Conservation (phyloP, 35 echinoderm and acorn worm species). For the Anneissia japonica region DNA sequence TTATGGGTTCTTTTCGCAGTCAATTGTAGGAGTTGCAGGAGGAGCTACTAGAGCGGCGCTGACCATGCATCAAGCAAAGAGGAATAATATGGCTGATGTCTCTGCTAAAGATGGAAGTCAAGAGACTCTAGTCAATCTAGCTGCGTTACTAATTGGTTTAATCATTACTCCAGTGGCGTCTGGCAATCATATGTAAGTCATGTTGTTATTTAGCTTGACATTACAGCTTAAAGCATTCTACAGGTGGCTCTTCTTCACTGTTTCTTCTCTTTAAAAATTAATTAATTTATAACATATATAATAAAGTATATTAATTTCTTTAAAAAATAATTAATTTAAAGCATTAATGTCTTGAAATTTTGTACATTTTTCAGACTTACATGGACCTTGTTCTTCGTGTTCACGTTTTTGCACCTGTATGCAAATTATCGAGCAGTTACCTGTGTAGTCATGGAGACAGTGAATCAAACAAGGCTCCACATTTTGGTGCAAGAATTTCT, state of each 20-base stretch:
- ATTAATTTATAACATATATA: too few relatives aligned
- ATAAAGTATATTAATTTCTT: too few relatives aligned
- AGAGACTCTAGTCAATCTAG: constrained; percentile 83
- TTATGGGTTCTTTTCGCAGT: constrained; percentile 46
- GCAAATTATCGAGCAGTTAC: constrained; percentile 93
- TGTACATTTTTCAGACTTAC: constrained; percentile 59
- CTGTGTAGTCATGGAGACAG: constrained; percentile 92
- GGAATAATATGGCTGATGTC: constrained; percentile 99
- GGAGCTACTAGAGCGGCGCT: constrained; percentile 93
- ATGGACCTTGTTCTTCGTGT: constrained; percentile 78
- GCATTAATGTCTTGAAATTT: neutral
- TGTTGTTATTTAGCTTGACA: too few relatives aligned
- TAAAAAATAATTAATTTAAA: too few relatives aligned
- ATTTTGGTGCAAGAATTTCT: constrained; percentile 68
- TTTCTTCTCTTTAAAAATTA: too few relatives aligned
- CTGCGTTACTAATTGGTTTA: constrained; percentile 61
- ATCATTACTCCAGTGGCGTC: constrained; percentile 61
- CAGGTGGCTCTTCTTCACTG: too few relatives aligned
- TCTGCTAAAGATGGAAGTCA: constrained; percentile 98
- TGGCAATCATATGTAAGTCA: constrained; percentile 58
- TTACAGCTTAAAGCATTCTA: too few relatives aligned
- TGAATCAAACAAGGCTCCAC: constrained; percentile 78
- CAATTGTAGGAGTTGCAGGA: constrained; percentile 84
- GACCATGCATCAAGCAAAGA: constrained; percentile 89
- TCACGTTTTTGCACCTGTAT: constrained; percentile 74